phyloP scores from a whole-genome alignment of 2,888 invertebrate genomes.

The Synanthedon formicaeformis region DNA sequence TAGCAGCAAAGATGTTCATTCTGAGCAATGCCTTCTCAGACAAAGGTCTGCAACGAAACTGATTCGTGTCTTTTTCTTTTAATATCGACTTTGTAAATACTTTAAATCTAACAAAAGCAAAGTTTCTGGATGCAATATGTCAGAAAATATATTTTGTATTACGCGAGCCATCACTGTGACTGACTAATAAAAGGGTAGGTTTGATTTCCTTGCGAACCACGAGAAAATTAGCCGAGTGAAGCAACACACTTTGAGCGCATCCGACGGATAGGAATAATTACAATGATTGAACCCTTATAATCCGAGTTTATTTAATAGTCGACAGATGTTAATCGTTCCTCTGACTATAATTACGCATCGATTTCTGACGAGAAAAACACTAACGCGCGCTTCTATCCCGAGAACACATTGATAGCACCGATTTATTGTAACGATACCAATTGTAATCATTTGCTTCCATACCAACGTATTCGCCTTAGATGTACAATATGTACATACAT shows the following conservation, averaged over 20 bases:
- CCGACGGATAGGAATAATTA: slow-evolving; percentile 71
- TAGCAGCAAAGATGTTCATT: too few relatives aligned
- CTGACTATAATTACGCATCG: slow-evolving; percentile 62
- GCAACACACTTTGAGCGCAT: slow-evolving; percentile 52
- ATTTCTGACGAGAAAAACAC: slow-evolving; percentile 62
- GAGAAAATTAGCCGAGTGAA: slow-evolving; percentile 58
- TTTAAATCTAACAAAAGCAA: too few relatives aligned
- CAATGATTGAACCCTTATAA: slow-evolving; percentile 69
- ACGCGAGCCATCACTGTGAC: slow-evolving; percentile 39
- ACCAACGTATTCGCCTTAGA: not conserved
- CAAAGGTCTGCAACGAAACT: not conserved
- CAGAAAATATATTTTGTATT: not conserved
- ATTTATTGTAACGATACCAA: slow-evolving; percentile 15
- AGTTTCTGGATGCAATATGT: not conserved
- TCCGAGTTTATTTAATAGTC: slow-evolving; percentile 66
- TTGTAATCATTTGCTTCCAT: not conserved
- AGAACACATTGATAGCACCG: slow-evolving; percentile 22
- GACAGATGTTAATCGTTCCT: slow-evolving; percentile 67
- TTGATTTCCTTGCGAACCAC: slow-evolving; percentile 66
- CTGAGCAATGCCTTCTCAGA: too few relatives aligned
- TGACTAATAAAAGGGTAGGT: slow-evolving; percentile 62
- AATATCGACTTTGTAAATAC: not conserved
- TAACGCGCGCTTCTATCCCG: slow-evolving; percentile 26
- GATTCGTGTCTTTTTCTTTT: too few relatives aligned
- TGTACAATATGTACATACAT: not conserved